Conservation (phyloP, 2,113 vertebrate genomes). For the Apteryx mantelli region DNA sequence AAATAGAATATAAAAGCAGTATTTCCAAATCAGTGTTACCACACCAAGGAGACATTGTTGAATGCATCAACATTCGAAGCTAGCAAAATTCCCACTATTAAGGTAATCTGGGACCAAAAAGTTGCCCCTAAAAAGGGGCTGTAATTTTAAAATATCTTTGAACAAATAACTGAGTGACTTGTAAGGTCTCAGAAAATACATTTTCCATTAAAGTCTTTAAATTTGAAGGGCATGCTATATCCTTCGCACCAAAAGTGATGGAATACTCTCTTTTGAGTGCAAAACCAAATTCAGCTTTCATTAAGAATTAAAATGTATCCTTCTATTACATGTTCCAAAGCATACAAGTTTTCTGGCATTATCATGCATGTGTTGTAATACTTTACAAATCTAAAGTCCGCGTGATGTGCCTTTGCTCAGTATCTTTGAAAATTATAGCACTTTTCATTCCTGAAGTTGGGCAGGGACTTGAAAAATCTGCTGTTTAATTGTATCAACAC, state of each 20-base stretch:
- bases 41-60: not conserved
- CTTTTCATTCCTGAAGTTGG: not conserved
- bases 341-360: not conserved
- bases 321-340: not conserved
- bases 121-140: not conserved
- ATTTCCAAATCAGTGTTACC: constrained; percentile 12
- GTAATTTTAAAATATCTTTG: not conserved
- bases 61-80: not conserved
- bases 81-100: not conserved
- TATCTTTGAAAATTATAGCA: not conserved
- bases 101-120: not conserved
- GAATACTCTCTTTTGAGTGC: not conserved
- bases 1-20: constrained; percentile 42
- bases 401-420: not conserved
- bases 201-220: not conserved
- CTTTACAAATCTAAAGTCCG: not conserved
- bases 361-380: not conserved
- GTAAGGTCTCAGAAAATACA: not conserved
- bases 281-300: not conserved
- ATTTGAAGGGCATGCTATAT: not conserved
- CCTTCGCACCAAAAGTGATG: not conserved
- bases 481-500: not conserved
- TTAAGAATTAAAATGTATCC: not conserved
- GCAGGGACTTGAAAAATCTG: not conserved
- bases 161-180: not conserved